These are phyloP conservation scores for Lutjanus erythropterus DNA, from an alignment of 2,113 vertebrate species.

Conservation along the genomic window DNA sequence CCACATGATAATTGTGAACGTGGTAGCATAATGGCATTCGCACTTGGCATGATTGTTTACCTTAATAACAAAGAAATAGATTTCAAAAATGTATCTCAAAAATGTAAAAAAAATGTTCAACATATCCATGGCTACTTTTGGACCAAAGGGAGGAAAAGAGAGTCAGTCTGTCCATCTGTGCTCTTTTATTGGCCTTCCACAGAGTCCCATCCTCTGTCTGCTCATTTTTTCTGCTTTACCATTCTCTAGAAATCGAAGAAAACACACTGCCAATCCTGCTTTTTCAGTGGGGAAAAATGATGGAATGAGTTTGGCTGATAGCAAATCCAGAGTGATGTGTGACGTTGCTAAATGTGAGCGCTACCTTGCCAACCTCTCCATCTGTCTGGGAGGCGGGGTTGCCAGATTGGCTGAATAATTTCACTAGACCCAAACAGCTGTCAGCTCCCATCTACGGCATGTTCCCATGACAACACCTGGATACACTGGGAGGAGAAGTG, in stretches of 20 bases:
- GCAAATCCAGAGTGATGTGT: conserved; percentile 52
- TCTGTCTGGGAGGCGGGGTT: conserved; percentile 73
- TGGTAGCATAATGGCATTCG: background rate
- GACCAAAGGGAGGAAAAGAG: background rate
- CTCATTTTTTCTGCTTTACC: background rate
- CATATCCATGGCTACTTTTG: background rate
- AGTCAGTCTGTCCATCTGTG: background rate
- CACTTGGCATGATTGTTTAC: background rate
- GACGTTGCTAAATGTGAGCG: conserved; percentile 75
- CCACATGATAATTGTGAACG: background rate
- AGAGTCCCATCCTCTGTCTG: conserved; percentile 7
- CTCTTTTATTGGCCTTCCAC: background rate
- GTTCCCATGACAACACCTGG: conserved; percentile 84
- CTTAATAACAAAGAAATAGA: background rate
- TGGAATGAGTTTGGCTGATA: conserved; percentile 33
- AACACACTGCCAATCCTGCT: background rate
- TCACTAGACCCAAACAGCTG: conserved; percentile 84
- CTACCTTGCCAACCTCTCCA: conserved; percentile 79
- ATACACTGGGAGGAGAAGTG: conserved; percentile 11
- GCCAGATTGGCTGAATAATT: conserved; percentile 81
- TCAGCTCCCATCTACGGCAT: conserved; percentile 57
- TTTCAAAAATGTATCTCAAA: background rate
- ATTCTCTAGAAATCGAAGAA: conserved; percentile 5
- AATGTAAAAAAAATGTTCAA: too few species aligned
- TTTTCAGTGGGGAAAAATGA: background rate